These are phyloP conservation scores for Caenorhabditis plicata DNA, from an alignment of 2,888 invertebrate species.

Conservation along the genomic window DNA sequence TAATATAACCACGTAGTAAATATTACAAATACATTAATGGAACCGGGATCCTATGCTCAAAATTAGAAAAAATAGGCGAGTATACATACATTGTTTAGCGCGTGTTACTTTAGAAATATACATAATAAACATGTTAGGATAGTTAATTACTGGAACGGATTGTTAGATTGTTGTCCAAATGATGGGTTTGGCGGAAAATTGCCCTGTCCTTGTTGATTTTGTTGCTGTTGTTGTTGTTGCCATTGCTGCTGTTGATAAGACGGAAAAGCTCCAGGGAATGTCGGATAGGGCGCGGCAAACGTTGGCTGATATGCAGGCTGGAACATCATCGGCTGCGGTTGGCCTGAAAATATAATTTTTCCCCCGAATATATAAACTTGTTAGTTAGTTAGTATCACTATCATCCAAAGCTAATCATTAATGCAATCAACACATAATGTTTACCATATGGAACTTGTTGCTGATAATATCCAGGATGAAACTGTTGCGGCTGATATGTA, in stretches of 20 bases:
- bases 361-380: not conserved
- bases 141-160: conserved; percentile 30
- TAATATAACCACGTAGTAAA: no score
- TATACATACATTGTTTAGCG: no score
- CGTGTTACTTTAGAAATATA: no score
- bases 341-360: conserved; percentile 20
- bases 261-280: conserved; percentile 49
- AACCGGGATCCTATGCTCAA: no score
- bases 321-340: conserved; percentile 45
- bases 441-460: conserved; percentile 33
- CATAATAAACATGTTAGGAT: no score
- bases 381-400: not conserved
- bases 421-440: no score
- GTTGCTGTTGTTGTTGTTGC: conserved; percentile 25
- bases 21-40: no score
- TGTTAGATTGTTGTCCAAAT: conserved; percentile 21
- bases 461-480: conserved; percentile 29
- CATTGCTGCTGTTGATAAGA: conserved; percentile 28
- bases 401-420: no score
- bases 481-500: conserved; percentile 31
- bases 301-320: conserved; percentile 46
- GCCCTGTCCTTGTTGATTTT: conserved; percentile 7
- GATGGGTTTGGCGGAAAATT: conserved; percentile 38
- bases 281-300: conserved; percentile 48
- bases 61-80: no score